Percentiles rank a stretch among this genome's conserved stretches.
Evolutionary conservation across 2,888 invertebrate genomes (phyloP).

Genomic region (Clistopyga incitator): DNA sequence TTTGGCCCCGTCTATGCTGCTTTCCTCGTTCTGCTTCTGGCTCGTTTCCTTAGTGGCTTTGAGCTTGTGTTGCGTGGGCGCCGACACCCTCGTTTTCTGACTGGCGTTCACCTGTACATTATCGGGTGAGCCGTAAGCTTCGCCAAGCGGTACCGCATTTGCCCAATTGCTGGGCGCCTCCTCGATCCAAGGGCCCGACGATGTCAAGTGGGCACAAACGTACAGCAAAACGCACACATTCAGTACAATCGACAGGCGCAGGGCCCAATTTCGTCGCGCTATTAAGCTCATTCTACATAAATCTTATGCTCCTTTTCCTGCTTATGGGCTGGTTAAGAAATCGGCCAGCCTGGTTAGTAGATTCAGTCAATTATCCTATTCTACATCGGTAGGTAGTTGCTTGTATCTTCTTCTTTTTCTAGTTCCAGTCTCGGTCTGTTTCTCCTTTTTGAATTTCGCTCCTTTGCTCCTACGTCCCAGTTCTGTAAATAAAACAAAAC

Average conservation of each 20-base stretch:
- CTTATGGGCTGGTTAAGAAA: not conserved
- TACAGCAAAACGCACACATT: conserved; percentile 90
- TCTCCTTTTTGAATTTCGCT: not conserved
- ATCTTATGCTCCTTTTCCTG: conserved; percentile 12
- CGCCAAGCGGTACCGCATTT: conserved; percentile 50
- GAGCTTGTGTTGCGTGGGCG: not conserved
- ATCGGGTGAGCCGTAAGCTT: conserved; percentile 45
- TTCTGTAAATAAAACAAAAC: conserved; percentile 7
- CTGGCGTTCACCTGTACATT: conserved; percentile 57
- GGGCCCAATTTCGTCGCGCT: conserved; percentile 89
- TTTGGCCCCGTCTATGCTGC: conserved; percentile 62
- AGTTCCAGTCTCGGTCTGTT: conserved; percentile 4
- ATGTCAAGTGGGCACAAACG: conserved; percentile 88
- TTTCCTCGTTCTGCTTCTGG: conserved; percentile 17
- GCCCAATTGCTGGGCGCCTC: conserved; percentile 79
- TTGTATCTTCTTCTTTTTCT: conserved; percentile 16
- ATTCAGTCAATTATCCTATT: conserved; percentile 2
- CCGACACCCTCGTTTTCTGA: conserved; percentile 52
- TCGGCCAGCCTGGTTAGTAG: not conserved
- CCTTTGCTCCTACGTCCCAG: not conserved
- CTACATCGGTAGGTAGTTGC: not conserved
- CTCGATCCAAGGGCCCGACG: conserved; percentile 83
- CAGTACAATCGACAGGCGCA: conserved; percentile 90
- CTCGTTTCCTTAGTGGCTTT: conserved; percentile 53
- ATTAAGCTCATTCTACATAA: conserved; percentile 80